A percentile compares a stretch with the other conserved stretches of the same genome.
Conservation (phyloP, 1,140 invertebrate species). For the Sipha flava region DNA sequence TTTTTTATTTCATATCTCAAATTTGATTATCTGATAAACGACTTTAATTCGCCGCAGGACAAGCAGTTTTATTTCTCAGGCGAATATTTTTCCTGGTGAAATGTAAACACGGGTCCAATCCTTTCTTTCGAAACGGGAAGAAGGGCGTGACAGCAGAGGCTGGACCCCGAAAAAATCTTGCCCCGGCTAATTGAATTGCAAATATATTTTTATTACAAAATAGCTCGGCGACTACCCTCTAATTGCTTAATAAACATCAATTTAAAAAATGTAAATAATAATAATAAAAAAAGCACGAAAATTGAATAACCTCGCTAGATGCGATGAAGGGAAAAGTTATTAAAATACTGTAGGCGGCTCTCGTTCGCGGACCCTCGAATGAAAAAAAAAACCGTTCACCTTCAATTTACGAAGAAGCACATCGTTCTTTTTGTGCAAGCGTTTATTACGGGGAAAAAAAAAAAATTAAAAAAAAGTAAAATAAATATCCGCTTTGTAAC, state of each 20-base stretch:
- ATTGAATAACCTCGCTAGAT: constrained; percentile 14
- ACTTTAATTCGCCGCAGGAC: not conserved
- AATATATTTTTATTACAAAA: constrained; percentile 31
- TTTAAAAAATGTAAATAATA: constrained; percentile 18
- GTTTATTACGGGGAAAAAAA: constrained; percentile 4
- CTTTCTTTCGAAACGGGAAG: not conserved
- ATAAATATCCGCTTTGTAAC: constrained; percentile 11
- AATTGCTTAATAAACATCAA: constrained; percentile 32
- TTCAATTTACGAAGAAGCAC: not conserved
- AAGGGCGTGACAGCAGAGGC: not conserved
- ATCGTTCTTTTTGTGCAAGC: not conserved
- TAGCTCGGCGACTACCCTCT: constrained; percentile 22
- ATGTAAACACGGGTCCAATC: not conserved
- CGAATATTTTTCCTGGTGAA: not conserved
- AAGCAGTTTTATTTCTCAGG: not conserved
- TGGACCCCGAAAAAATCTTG: constrained; percentile 3
- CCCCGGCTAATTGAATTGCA: constrained; percentile 26
- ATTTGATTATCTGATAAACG: constrained; percentile 5
- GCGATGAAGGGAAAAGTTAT: constrained; percentile 19
- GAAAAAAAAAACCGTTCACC: constrained; percentile 1
- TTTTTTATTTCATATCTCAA: not conserved
- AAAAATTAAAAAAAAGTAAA: not conserved
- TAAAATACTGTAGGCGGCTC: constrained; percentile 17
- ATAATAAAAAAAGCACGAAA: not conserved
- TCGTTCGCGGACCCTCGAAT: constrained; percentile 9